Base-by-base conservation (phyloP, 2,888 invertebrate genomes). In the Pristionchus exspectatus region DNA sequence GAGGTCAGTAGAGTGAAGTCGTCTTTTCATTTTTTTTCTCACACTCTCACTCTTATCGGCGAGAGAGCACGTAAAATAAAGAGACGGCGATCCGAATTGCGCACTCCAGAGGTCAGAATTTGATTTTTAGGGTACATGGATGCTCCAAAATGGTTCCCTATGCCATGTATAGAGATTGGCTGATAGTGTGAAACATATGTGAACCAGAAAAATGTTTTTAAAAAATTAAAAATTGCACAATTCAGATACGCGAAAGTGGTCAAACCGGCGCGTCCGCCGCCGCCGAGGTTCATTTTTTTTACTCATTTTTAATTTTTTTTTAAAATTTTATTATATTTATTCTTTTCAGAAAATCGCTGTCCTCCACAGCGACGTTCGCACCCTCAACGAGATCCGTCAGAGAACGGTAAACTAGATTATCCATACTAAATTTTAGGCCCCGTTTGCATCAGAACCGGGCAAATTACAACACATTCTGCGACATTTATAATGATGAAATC, bases 171-270 rank as follows among this genome's bases (percentile, higher is more conserved):
- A 12, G 14, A 7, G 5, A 10, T 24, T 44, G 30, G 24, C 1
- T 1, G 16, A 38, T 16, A 5, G 24, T 33, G 74, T 38, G 81
- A 81, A 50, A 21, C 21, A 59, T 66, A 38, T 63, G 44, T 86
- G 33, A 27, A 30, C 30, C 14, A 14, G 24, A 50, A 18, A 50
- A n/a, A 18, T n/a, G 18, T 7, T 27, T 38, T n/a, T n/a, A n/a
- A n/a, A n/a, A n/a, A 21, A n/a, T 16, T 16, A 33, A 38, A 5
- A 72, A 27, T 72, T 33, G 27, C 10, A 16, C 33, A n/a, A 69
- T 87, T 7, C 44, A 87, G 87, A 30, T 87, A 87, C 69, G 87
- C 87, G 38, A n/a, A 54, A 44, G 69, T 87, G 33, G 69, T 87
- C 44, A 87, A 87, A 24, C 87, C 87, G 2, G 38, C 69, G 7